Base-by-base conservation (phyloP, 2,888 invertebrate genomes). In the Ectobius pallidus region DNA sequence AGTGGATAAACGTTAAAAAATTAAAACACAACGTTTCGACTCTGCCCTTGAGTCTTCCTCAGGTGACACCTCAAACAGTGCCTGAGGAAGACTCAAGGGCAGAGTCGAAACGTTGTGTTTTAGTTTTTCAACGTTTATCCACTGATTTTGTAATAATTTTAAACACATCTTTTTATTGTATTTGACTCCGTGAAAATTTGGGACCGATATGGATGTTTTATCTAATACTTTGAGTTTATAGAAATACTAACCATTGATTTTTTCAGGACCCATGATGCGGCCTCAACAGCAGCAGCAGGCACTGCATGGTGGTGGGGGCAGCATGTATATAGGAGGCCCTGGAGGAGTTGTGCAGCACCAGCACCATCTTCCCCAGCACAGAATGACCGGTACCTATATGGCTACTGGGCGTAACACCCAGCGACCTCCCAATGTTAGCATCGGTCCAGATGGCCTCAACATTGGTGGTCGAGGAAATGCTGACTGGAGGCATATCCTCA, bases 241-340 rank as follows among this genome's bases (percentile, higher is more conserved):
- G n/a, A n/a, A n/a, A n/a, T n/a, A n/a, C n/a, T n/a, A n/a, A n/a
- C n/a, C n/a, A n/a, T n/a, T n/a, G n/a, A n/a, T n/a, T n/a, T n/a
- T n/a, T n/a, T n/a, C 77, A 88, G 89, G 89, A 76, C 90, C 90
- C 4, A 90, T 90, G 90, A 89, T 90, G 87, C 85, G 90, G 76
- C 87, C 89, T 1, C 89, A 88, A 70, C 73, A 73, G 62, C 58
- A 63, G 22, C 63, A 65, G 25, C 68, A 69, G 52, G 39, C 65
- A 20, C 69, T 75, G 62, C 73, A 74, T 63, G 81, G 82, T 14
- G 80, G 82, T 39, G 82, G 82, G 27, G 83, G 82, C 75, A 84
- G 81, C 72, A 82, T 75, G 72, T 75, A 73, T 58, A 71, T 75
- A 81, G 82, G 42, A 18, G 34, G 20, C 22, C 70, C 42, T 20